Evolutionary conservation across 2,888 invertebrate species (phyloP), one percentile per base, ranked within the genome.

Genomic region (Lepidonotus clava): DNA sequence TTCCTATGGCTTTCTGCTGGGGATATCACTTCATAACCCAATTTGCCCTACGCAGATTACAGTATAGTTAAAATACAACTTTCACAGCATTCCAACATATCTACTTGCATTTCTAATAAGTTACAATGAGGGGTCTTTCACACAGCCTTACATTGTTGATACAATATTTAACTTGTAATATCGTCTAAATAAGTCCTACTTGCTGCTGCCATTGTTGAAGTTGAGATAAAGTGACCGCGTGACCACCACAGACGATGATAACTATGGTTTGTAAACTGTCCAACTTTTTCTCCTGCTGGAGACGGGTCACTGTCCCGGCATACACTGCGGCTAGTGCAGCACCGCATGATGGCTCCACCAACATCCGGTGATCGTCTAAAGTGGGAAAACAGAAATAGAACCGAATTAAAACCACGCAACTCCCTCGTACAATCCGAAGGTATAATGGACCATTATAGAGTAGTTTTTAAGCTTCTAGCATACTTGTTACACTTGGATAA

Each of bases 171-270:
- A 18, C 8, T 11, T 46, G 46, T 11, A 46, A 46, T 8, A 46
- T 46, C 46, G 8, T 18, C 46, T 8, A 8, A 18, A 46, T 36
- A 1, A 88, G 34, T 38, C 84, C 87, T 28, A 89, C 84, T 36
- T 85, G 56, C 14, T 86, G 92, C 95, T 24, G 92, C 95, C 96
- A 80, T 90, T 95, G 80, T 88, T 95, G 86, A 90, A 95, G 0
- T 92, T 95, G 21, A 92, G 96, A 61, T 94, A 96, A n/a, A 94
- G 96, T 94, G 94, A 96, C 94, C 93, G 95, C 89, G 94, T 95
- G 90, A 93, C 96, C 91, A 94, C 96, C 93, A 94, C 95, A 95
- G 0, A 95, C 94, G 6, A 95, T 92, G 18, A 95, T 91, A 32
- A 95, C 92, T 1, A 93, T 92, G 18, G 94, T 93, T 24, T 88